phyloP scores from a whole-genome alignment of 2,113 vertebrate genomes.

The Zosterops hypoxanthus region DNA sequence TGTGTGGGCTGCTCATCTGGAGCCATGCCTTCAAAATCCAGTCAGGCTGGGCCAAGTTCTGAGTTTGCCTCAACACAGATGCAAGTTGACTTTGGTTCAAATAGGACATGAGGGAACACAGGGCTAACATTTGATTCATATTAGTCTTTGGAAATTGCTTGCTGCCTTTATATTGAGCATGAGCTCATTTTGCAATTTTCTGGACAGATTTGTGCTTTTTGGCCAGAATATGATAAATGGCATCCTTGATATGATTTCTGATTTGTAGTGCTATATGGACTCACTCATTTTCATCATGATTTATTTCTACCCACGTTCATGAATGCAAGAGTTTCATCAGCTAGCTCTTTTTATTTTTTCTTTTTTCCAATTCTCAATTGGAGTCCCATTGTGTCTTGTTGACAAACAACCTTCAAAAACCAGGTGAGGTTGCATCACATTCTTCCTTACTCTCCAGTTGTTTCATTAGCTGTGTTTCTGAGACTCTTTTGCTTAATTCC shows the following conservation, averaged over 20 bases:
- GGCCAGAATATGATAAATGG: not conserved
- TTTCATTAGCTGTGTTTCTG: not conserved
- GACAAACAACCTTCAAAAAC: not conserved
- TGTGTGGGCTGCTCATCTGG: not conserved
- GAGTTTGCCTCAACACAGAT: not conserved
- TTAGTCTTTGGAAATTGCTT: not conserved
- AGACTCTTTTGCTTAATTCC: conserved; percentile 11
- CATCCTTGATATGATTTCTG: not conserved
- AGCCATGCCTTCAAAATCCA: not conserved
- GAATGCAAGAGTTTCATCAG: not conserved
- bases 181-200: conserved; percentile 40
- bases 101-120: not conserved
- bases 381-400: not conserved
- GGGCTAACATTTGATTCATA: conserved; percentile 3
- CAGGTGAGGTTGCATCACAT: not conserved
- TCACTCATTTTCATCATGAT: not conserved
- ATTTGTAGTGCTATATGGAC: not conserved
- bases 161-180: not conserved
- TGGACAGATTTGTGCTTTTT: not conserved
- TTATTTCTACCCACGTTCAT: not conserved
- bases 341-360: not conserved
- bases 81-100: not conserved
- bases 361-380: not conserved
- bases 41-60: not conserved
- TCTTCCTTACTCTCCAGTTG: not conserved